These are phyloP conservation scores for Python bivittatus DNA, from an alignment of 2,113 vertebrate genomes.

Conservation along the genomic window DNA sequence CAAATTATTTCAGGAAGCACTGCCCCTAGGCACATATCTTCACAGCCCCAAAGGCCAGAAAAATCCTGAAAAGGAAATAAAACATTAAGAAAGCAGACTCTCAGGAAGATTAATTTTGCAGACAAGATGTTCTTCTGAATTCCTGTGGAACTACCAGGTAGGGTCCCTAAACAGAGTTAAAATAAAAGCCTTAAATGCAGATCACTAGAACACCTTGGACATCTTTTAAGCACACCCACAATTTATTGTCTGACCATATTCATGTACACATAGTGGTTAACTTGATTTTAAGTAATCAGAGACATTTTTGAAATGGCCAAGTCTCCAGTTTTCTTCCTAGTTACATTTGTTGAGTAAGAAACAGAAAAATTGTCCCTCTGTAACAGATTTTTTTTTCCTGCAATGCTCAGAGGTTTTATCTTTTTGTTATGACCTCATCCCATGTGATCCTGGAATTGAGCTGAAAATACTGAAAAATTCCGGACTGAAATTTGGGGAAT, in stretches of 20 bases:
- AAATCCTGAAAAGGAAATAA: background rate
- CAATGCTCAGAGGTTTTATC: background rate
- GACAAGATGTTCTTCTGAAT: background rate
- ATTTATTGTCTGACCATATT: background rate
- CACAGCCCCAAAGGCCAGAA: background rate
- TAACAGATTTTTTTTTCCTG: background rate
- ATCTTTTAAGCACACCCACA: background rate
- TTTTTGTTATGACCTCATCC: background rate
- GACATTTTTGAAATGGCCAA: background rate
- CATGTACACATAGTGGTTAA: background rate
- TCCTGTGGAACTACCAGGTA: background rate
- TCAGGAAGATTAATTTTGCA: background rate
- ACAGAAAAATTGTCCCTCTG: background rate
- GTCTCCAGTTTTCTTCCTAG: background rate
- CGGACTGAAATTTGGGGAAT: background rate
- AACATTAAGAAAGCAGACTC: background rate
- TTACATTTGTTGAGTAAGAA: background rate
- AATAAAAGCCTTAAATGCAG: background rate
- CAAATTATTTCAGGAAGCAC: background rate
- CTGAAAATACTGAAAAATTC: background rate
- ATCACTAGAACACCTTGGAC: background rate
- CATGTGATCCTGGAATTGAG: background rate
- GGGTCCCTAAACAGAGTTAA: background rate
- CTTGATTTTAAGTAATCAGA: background rate
- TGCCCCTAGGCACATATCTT: background rate